phyloP scores from a whole-genome alignment of 2,797 vertebrate species.

The Silurus aristotelis region DNA sequence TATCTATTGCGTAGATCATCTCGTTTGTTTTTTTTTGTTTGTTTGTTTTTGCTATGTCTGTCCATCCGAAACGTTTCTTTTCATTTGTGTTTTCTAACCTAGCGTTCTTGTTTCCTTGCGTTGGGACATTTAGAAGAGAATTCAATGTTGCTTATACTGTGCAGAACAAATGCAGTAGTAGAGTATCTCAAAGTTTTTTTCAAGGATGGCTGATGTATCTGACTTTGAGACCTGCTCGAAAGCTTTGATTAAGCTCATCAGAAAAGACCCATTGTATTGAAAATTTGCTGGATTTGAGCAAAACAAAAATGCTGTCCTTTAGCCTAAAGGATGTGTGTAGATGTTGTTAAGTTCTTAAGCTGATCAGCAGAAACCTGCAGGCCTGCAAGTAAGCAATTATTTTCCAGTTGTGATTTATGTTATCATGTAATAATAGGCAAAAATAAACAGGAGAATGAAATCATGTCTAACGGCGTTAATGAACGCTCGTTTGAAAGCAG shows the following conservation, averaged over 20 bases:
- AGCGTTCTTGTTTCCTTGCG: not conserved
- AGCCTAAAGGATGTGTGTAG: not conserved
- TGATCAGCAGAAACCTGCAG: not conserved
- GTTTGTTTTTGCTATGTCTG: too few species aligned
- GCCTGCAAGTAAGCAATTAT: not conserved
- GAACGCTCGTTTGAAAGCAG: not conserved
- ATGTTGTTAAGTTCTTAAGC: not conserved
- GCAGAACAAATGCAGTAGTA: not conserved
- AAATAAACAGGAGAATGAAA: not conserved
- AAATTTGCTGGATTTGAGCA: not conserved
- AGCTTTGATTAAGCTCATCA: not conserved
- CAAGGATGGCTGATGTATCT: not conserved
- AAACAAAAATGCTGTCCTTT: not conserved
- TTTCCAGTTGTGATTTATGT: not conserved
- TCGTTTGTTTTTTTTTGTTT: too few species aligned
- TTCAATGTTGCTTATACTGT: too few species aligned
- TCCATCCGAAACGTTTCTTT: not conserved
- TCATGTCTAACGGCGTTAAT: too few species aligned
- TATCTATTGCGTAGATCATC: not conserved
- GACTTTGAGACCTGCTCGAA: not conserved
- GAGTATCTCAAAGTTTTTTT: not conserved
- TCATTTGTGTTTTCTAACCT: not conserved
- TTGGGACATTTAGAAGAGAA: not conserved
- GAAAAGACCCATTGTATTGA: not conserved
- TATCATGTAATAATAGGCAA: not conserved